Base-by-base conservation (phyloP, 2,888 invertebrate species). In the Allolobophora icterica region DNA sequence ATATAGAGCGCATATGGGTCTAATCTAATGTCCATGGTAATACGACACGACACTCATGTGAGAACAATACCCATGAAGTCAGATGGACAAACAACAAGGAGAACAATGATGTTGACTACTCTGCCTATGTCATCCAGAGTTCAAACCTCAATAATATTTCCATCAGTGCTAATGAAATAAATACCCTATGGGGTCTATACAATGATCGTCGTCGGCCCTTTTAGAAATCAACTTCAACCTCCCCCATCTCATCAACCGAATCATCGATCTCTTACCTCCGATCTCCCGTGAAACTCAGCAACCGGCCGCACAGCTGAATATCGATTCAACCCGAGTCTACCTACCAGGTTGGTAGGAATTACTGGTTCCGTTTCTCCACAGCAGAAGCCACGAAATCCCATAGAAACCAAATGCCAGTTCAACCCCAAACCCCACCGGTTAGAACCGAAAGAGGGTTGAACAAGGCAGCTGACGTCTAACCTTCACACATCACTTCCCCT, bases 261-360 rank as follows among this genome's bases (percentile, higher is more conserved):
- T 71, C n/a, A n/a, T 71, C 71, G 71, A 71, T n/a, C 17, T 71
- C 71, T 71, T 71, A 71, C 71, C 71, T 71, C n/a, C 71, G 71
- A 71, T 71, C 71, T 71, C 71, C n/a, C 1, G n/a, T 71, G 8
- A 71, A 71, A n/a, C 71, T 71, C 30, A 71, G n/a, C 71, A 13
- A 1, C 8, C 30, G 71, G 4, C 13, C 13, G 1, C 1, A 13
- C n/a, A 30, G n/a, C 30, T 71, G 71, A 13, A 30, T 71, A 71
- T 71, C 17, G n/a, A 71, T 71, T 71, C n/a, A 71, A n/a, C 71
- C n/a, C 8, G n/a, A 71, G n/a, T n/a, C 71, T n/a, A 71, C 71
- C 71, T 30, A n/a, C 11, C 71, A 5, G 11, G n/a, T n/a, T 8
- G 1, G 11, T n/a, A 71, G n/a, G 30, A 71, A 71, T 71, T 13